A percentile compares a stretch with the other conserved stretches of the same genome.
Conservation (phyloP, 1,140 invertebrate genomes). For the Oreohelix idahoensis region DNA sequence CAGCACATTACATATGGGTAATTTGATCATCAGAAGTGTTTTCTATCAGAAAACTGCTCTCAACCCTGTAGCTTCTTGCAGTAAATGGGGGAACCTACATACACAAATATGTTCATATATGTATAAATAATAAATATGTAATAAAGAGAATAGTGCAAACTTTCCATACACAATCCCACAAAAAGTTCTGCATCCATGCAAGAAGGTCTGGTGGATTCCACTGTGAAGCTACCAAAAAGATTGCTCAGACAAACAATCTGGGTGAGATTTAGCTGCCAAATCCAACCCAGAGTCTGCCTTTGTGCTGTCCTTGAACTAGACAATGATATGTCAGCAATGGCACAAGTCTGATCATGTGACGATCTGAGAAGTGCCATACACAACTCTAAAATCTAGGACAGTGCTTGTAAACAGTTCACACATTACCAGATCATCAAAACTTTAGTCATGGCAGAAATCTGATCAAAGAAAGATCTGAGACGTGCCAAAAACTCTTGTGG, state of each 20-base stretch:
- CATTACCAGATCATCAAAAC: too few species aligned
- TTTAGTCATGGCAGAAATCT: neutral
- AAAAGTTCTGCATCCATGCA: neutral
- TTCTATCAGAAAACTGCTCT: too few species aligned
- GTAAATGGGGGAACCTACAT: neutral
- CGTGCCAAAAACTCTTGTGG: neutral
- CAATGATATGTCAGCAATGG: neutral
- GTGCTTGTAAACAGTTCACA: neutral
- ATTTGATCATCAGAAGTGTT: too few species aligned
- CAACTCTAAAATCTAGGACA: neutral
- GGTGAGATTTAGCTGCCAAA: too few species aligned
- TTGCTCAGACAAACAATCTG: too few species aligned
- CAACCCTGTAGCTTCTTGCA: too few species aligned
- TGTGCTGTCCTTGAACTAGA: neutral
- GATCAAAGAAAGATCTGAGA: neutral
- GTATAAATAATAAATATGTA: too few species aligned
- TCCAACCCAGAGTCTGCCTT: neutral
- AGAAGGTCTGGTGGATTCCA: slow-evolving; percentile 34
- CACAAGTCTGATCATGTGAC: neutral
- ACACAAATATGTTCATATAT: too few species aligned
- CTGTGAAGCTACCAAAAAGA: neutral
- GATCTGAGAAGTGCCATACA: slow-evolving; percentile 4
- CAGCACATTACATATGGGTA: too few species aligned
- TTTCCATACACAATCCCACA: neutral
- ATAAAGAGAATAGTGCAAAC: neutral